These are phyloP conservation scores for Thera britannica DNA, from an alignment of 2,888 invertebrate species.

Conservation along the genomic window DNA sequence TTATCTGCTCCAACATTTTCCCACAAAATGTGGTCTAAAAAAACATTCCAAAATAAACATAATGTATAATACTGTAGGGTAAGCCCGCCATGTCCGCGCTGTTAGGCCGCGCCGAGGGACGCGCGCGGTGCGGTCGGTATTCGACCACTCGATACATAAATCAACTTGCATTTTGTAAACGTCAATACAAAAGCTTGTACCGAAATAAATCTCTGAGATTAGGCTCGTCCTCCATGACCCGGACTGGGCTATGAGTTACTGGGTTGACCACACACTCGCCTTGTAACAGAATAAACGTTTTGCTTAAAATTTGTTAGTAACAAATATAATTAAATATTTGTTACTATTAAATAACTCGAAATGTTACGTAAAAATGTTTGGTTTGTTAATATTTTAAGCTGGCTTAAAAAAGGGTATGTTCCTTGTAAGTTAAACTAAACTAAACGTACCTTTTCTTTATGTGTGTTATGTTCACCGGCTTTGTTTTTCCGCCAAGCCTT, in stretches of 20 bases:
- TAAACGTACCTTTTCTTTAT: no score
- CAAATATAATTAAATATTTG: no score
- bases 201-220: slow-evolving; percentile 43
- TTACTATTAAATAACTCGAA: no score
- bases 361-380: no score
- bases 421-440: no score
- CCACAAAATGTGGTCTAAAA: neutral
- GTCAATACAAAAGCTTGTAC: slow-evolving; percentile 35
- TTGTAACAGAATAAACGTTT: neutral
- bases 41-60: neutral
- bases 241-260: slow-evolving; percentile 10
- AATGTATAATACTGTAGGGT: slow-evolving; percentile 5
- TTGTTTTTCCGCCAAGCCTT: no score
- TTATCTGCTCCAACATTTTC: neutral
- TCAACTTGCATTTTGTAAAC: slow-evolving; percentile 39
- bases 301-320: neutral
- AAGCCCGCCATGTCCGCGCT: neutral
- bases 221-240: slow-evolving; percentile 26
- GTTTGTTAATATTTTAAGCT: no score
- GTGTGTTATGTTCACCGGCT: no score
- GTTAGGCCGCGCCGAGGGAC: neutral
- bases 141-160: slow-evolving; percentile 30
- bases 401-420: no score
- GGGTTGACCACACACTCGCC: slow-evolving; percentile 11
- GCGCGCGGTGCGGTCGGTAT: neutral